Evolutionary conservation across 2,113 vertebrate species (phyloP), one percentile per base, ranked within the genome.

Genomic region (Leptocoma aspasia): DNA sequence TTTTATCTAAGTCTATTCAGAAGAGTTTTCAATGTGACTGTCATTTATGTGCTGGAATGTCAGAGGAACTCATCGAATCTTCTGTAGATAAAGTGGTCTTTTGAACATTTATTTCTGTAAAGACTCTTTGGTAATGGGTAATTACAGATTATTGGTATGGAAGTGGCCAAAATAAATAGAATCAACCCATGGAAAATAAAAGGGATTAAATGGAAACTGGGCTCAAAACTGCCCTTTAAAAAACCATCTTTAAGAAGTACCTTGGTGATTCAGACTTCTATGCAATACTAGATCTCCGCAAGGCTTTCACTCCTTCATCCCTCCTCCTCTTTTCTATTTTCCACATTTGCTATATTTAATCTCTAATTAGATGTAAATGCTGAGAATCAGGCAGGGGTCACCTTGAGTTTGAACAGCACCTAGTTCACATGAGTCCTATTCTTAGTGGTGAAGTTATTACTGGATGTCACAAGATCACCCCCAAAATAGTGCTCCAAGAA

Each of bases 331-430:
- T 86, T 16, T 30, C 59, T 68, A 8, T 86, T 92, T 88, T 93
- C 71, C 49, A 49, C 26, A 41, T 89, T 78, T 81, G 80, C 80
- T 94, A 84, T 94, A 91, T 96, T 93, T 96, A 96, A 93, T 86
- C 88, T 75, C 80, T 94, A 80, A 92, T 93, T 89, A 93, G 69
- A 90, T 89, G 75, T 92, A 95, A 93, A 86, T 68, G 77, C 80
- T 79, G 57, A 54, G 41, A 85, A 81, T 88, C 45, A 92, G 44
- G 19, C 54, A 47, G 33, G 56, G 79, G 88, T 94, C 87, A 95
- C 93, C 88, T 94, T 96, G 95, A 88, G 31, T 90, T 91, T 90
- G 37, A 82, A 33, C 26, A 54, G 47, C 68, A 77, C 76, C 90
- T 89, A 88, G 87, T 80, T 81, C 92, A 90, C 71, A 85, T 44